Evolutionary conservation across 2,888 invertebrate species (phyloP), one percentile per base, ranked within the genome.

Genomic region (Cremastinae sp.): DNA sequence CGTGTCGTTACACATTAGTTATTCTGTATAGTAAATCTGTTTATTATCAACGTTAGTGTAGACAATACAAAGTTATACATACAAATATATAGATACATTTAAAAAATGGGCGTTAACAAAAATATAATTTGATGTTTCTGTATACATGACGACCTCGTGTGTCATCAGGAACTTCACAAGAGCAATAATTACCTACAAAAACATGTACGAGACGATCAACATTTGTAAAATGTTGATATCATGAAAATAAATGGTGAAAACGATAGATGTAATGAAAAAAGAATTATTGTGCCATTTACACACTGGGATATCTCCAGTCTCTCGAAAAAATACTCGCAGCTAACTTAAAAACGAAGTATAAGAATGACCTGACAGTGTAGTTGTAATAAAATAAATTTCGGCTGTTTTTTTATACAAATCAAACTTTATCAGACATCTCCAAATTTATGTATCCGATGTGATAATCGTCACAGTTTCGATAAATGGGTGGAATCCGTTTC

Each of bases 381-480:
- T 36, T 0, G 54, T 16, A 16, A 71, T 62, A 71, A n/a, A 54
- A 28, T 36, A 1, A 12, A 62, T 54, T 34, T 7, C 54, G 12
- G 7, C 10, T 71, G 28, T 62, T 14, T 20, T 28, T 61, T 22
- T 54, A 22, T 9, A 66, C 61, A 45, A 66, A 61, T 72, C 36
- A 76, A 71, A 47, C 61, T 62, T 70, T 74, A 43, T 64, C 58
- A 18, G 38, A 43, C 45, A 68, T 65, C 54, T 70, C 76, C 16
- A 84, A 54, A 56, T 78, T 78, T 70, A 89, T 80, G 61, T 86
- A 86, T 28, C 89, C 89, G 47, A 89, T 80, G 70, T 84, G 86
- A 80, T 82, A 84, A 36, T 84, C 83, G 16, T 83, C 82, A 12
- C 83, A 75, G 18, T 78, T 79, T 74, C 89, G 84, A 78, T 87